A percentile compares a stretch with the other conserved stretches of the same genome.
phyloP scores from a whole-genome alignment of 92 coral and sea anemone species.

The Parazoanthus atlanticus region DNA sequence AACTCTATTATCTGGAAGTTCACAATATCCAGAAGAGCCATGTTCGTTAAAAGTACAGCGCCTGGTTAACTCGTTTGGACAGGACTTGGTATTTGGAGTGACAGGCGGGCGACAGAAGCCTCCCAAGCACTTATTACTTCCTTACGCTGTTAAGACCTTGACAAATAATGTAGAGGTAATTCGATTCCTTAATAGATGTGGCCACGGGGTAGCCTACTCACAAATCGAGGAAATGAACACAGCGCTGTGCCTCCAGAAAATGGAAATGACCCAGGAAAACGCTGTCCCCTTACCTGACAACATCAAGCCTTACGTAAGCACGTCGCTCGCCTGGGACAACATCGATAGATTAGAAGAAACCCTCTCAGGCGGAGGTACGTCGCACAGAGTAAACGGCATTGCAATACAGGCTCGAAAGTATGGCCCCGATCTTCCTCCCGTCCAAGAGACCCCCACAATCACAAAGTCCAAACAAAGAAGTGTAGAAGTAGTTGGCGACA shows the following conservation, averaged over 20 bases:
- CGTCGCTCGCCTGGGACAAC: slow-evolving; percentile 68
- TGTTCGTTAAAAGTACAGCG: slow-evolving; percentile 33
- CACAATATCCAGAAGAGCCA: slow-evolving; percentile 1
- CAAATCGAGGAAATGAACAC: too few species aligned
- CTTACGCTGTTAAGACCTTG: slow-evolving; percentile 51
- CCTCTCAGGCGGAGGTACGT: slow-evolving; percentile 35
- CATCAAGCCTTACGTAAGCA: slow-evolving; percentile 50
- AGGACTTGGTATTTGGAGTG: slow-evolving; percentile 49
- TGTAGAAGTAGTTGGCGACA: too few species aligned
- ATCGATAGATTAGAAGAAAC: slow-evolving; percentile 62
- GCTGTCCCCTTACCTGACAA: slow-evolving; percentile 49
- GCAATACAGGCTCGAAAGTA: slow-evolving; percentile 56
- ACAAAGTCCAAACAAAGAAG: too few species aligned
- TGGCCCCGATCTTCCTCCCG: slow-evolving; percentile 11
- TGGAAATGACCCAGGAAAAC: slow-evolving; percentile 32
- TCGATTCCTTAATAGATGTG: too few species aligned
- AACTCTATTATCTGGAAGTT: slow-evolving; percentile 33
- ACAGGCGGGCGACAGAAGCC: slow-evolving; percentile 40
- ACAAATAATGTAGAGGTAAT: not conserved
- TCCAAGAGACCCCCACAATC: too few species aligned
- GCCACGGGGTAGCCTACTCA: too few species aligned
- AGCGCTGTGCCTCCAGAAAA: slow-evolving; percentile 41
- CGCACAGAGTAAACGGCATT: slow-evolving; percentile 34
- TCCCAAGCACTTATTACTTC: slow-evolving; percentile 54
- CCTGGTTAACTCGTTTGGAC: slow-evolving; percentile 58